These are phyloP conservation scores for Solen grandis DNA, from an alignment of 1,140 invertebrate genomes.

Conservation along the genomic window DNA sequence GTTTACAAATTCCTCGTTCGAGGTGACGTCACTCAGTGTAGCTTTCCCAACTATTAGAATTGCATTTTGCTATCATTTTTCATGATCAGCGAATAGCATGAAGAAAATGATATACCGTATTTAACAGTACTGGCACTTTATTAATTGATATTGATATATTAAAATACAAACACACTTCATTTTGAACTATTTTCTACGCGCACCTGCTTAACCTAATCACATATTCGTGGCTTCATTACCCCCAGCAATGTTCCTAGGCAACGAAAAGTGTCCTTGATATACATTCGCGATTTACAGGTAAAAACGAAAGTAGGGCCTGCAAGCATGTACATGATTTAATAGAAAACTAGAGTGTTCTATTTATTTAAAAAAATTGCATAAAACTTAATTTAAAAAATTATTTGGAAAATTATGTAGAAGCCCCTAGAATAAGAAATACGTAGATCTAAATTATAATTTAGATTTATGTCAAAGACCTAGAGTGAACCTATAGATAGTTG, in stretches of 20 bases:
- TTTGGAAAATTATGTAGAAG: too few species aligned
- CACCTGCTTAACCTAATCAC: constrained; percentile 47
- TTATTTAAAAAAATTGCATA: too few species aligned
- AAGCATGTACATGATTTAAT: too few species aligned
- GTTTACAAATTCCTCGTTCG: constrained; percentile 59
- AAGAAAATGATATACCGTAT: not conserved
- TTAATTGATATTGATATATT: not conserved
- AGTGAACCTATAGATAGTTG: too few species aligned
- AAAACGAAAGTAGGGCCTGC: constrained; percentile 45
- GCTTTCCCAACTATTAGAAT: constrained; percentile 37
- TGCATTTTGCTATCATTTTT: not conserved
- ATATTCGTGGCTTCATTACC: constrained; percentile 62
- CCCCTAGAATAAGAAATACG: too few species aligned
- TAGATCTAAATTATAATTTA: too few species aligned
- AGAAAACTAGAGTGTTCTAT: too few species aligned
- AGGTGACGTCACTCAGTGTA: constrained; percentile 57
- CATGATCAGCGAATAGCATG: not conserved
- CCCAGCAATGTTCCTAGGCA: constrained; percentile 71
- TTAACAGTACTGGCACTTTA: constrained; percentile 1
- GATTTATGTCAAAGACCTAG: too few species aligned
- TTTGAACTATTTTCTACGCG: constrained; percentile 55
- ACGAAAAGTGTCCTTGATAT: constrained; percentile 67
- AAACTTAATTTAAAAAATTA: too few species aligned
- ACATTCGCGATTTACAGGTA: constrained; percentile 36
- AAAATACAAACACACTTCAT: not conserved